Evolutionary conservation across 2,113 vertebrate genomes (phyloP).

Genomic region (Platichthys flesus): DNA sequence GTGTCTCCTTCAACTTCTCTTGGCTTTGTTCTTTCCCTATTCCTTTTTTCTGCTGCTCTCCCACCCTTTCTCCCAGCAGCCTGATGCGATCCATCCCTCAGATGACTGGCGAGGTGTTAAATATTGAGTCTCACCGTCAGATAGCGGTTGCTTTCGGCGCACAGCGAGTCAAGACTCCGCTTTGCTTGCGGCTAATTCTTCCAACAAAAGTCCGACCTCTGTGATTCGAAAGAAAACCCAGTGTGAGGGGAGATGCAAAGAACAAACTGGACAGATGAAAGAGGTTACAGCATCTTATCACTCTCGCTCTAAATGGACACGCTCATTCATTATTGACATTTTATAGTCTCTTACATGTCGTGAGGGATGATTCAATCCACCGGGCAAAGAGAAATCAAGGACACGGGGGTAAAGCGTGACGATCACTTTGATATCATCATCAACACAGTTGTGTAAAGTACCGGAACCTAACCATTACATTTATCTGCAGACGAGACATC

Average conservation of each 20-base stretch:
- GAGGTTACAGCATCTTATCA: conserved; percentile 44
- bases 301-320: conserved; percentile 52
- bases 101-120: conserved; percentile 26
- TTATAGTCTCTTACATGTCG: conserved; percentile 55
- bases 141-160: conserved; percentile 19
- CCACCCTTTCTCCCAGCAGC: conserved; percentile 1
- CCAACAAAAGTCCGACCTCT: conserved; percentile 14
- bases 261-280: conserved; percentile 46
- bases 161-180: neutral
- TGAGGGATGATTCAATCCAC: conserved; percentile 56
- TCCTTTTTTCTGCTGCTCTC: neutral
- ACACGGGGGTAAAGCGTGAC: conserved; percentile 33
- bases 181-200: conserved; percentile 12
- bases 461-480: conserved; percentile 8
- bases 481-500: neutral
- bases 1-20: neutral
- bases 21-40: neutral
- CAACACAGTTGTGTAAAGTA: conserved; percentile 18
- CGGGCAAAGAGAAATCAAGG: conserved; percentile 62
- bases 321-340: conserved; percentile 69
- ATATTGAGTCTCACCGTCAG: conserved; percentile 41
- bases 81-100: conserved; percentile 30
- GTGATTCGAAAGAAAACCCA: conserved; percentile 21
- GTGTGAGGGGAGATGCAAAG: conserved; percentile 24
- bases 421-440: conserved; percentile 46